A percentile compares a stretch with the other conserved stretches of the same genome.
phyloP scores from a whole-genome alignment of 2,797 vertebrate genomes.

The Tapera naevia region DNA sequence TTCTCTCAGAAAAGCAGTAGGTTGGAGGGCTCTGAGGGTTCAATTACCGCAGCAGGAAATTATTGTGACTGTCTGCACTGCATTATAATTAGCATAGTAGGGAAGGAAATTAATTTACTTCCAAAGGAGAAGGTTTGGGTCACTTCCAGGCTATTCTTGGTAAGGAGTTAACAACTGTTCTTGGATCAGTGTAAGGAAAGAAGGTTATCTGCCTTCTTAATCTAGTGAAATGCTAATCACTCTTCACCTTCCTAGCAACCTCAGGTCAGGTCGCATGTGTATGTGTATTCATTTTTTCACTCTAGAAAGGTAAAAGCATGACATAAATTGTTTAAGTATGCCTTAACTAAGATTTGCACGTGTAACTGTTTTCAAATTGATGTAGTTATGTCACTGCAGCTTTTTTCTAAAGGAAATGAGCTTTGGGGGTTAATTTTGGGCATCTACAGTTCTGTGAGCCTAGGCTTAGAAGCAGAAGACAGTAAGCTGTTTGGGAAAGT shows the following conservation, averaged over 20 bases:
- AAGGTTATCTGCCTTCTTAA: slow-evolving; percentile 41
- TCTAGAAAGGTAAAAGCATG: background rate
- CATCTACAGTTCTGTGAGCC: background rate
- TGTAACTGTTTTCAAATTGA: background rate
- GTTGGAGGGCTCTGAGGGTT: slow-evolving; percentile 31
- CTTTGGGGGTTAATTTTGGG: background rate
- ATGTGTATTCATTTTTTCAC: background rate
- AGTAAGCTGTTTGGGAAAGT: background rate
- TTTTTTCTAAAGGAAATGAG: background rate
- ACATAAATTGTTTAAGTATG: background rate
- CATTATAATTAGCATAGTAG: background rate
- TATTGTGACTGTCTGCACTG: background rate
- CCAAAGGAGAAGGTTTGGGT: background rate
- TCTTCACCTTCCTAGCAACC: background rate
- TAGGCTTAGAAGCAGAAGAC: background rate
- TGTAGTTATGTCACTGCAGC: background rate
- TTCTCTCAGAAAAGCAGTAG: slow-evolving; percentile 33
- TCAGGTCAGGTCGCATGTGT: background rate
- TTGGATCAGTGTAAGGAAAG: slow-evolving; percentile 41
- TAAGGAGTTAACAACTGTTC: slow-evolving; percentile 3
- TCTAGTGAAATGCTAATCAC: slow-evolving; percentile 33
- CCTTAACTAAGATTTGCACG: background rate
- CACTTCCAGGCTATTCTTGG: slow-evolving; percentile 16
- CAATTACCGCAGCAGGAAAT: slow-evolving; percentile 46
- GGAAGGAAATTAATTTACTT: background rate